Percentiles rank a stretch among this genome's conserved stretches.
Conservation (phyloP, 2,113 vertebrate species). For the Scopus umbretta region DNA sequence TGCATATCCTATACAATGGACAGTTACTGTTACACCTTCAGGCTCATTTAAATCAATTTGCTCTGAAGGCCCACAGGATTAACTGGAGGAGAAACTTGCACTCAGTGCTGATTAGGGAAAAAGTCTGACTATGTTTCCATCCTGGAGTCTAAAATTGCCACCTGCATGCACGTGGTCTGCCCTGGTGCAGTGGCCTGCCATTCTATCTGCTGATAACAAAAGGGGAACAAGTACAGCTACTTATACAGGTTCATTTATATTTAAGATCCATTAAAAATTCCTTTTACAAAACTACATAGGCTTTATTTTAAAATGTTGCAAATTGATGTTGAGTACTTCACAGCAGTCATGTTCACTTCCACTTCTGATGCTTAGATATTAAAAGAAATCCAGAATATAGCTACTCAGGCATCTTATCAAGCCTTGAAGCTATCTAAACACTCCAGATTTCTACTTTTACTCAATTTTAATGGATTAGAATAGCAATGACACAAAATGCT, state of each 20-base stretch:
- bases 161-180: not conserved
- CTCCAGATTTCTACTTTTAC: not conserved
- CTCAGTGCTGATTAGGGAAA: not conserved
- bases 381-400: not conserved
- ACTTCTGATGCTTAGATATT: not conserved
- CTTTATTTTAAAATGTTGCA: not conserved
- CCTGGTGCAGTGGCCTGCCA: not conserved
- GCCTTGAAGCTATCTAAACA: not conserved
- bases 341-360: not conserved
- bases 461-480: not conserved
- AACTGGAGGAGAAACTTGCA: not conserved
- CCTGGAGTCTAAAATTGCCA: not conserved
- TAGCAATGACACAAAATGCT: not conserved
- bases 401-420: not conserved
- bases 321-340: not conserved
- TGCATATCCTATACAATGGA: not conserved
- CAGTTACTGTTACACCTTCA: not conserved
- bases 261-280: not conserved
- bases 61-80: not conserved
- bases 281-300: not conserved
- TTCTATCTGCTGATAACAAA: not conserved
- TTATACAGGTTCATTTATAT: not conserved
- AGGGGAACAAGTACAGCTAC: not conserved
- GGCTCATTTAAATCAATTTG: not conserved
- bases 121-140: not conserved